Conservation (phyloP, 2,888 invertebrate genomes). For the Stenotaenia linearis region DNA sequence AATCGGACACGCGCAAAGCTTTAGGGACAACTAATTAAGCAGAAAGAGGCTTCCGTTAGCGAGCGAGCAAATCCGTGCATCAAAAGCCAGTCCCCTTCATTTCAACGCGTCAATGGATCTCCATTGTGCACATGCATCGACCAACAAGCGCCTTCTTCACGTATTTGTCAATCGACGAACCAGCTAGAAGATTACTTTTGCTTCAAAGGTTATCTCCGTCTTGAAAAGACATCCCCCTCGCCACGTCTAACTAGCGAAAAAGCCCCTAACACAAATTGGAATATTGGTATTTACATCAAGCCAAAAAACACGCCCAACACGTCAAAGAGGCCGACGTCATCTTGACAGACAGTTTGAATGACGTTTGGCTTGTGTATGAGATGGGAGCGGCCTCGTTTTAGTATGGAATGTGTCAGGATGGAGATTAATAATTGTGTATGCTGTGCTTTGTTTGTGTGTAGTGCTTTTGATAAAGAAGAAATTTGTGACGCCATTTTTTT, state of each 20-base stretch:
- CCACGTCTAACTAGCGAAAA: background rate
- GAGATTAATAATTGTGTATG: background rate
- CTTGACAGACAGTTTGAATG: slow-evolving; percentile 7
- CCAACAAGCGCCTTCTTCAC: slow-evolving; percentile 15
- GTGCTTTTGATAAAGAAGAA: background rate
- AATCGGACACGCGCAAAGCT: slow-evolving; percentile 10
- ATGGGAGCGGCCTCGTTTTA: slow-evolving; percentile 1
- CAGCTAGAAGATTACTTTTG: slow-evolving; percentile 11
- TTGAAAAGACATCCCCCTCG: background rate
- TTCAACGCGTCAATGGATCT: slow-evolving; percentile 4
- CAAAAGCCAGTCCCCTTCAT: slow-evolving; percentile 1
- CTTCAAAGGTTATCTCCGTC: background rate
- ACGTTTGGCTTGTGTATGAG: background rate
- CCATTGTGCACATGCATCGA: slow-evolving; percentile 12
- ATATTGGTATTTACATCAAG: slow-evolving; percentile 5
- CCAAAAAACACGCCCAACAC: background rate
- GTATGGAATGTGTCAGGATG: background rate
- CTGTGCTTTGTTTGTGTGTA: background rate
- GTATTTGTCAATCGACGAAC: slow-evolving; percentile 19
- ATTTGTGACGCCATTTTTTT: background rate
- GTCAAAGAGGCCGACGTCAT: slow-evolving; percentile 11
- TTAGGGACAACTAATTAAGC: slow-evolving; percentile 19
- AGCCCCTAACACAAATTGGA: background rate
- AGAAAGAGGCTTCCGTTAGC: slow-evolving; percentile 7
- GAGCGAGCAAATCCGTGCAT: slow-evolving; percentile 14